phyloP scores from a whole-genome alignment of 2,113 vertebrate species.

The Vombatus ursinus region DNA sequence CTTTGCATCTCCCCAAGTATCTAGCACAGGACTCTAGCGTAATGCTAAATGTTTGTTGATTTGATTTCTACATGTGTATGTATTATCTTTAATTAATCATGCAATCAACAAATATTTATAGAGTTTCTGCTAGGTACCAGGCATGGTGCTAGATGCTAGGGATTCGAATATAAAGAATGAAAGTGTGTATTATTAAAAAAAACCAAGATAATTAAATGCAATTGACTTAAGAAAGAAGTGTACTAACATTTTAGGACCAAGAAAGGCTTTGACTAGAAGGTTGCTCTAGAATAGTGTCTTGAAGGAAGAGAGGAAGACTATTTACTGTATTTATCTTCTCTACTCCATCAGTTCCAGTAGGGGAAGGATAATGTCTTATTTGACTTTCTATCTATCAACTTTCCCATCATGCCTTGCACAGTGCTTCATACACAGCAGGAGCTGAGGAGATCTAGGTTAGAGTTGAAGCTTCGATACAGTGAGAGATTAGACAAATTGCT shows the following conservation, averaged over 20 bases:
- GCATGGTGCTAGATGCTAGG: background rate
- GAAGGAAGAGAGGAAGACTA: background rate
- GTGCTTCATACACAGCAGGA: background rate
- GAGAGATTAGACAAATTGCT: background rate
- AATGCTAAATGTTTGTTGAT: background rate
- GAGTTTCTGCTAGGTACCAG: background rate
- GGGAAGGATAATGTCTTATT: background rate
- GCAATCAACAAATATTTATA: background rate
- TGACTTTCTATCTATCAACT: background rate
- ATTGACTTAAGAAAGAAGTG: background rate
- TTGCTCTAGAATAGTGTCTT: background rate
- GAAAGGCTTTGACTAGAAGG: background rate
- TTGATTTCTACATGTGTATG: background rate
- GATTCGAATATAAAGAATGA: background rate
- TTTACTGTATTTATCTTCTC: background rate
- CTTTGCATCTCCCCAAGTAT: background rate
- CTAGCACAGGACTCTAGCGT: background rate
- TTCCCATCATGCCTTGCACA: background rate
- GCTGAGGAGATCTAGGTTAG: background rate
- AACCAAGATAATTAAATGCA: background rate
- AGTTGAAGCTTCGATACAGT: background rate
- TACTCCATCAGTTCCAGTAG: background rate
- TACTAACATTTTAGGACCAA: background rate
- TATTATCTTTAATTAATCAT: background rate
- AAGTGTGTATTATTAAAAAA: background rate